Percentiles rank a stretch among this genome's conserved stretches.
Evolutionary conservation across 2,113 vertebrate genomes (phyloP).

Genomic region (Pungitius pungitius): DNA sequence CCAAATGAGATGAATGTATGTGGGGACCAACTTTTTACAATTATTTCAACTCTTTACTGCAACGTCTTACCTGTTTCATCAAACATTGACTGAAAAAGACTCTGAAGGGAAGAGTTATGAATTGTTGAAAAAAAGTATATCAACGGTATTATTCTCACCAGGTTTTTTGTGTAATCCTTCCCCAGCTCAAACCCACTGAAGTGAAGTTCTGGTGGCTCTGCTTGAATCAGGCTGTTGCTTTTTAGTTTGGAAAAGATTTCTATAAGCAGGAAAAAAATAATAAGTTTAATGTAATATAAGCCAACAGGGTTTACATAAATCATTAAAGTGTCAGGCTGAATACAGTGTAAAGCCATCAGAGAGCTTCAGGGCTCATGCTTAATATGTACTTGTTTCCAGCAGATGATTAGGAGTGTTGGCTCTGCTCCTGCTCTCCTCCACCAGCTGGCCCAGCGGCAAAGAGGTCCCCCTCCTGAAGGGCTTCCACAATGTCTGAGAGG

Average conservation of each 20-base stretch:
- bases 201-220: conserved; percentile 88
- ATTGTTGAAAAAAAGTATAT: neutral
- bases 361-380: neutral
- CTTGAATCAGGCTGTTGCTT: conserved; percentile 82
- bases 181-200: conserved; percentile 89
- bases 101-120: neutral
- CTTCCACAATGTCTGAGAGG: conserved; percentile 25
- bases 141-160: conserved; percentile 79
- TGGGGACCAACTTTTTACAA: neutral
- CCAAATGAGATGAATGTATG: conserved; percentile 5
- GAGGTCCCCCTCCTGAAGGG: conserved; percentile 61
- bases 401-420: conserved; percentile 81
- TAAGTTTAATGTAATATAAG: neutral
- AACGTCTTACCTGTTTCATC: neutral
- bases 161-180: conserved; percentile 81
- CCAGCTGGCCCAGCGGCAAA: conserved; percentile 82
- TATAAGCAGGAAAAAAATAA: conserved; percentile 54
- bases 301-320: neutral
- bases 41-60: neutral
- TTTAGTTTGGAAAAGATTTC: conserved; percentile 84
- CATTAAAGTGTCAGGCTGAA: neutral
- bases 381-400: conserved; percentile 85
- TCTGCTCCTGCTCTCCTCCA: conserved; percentile 80
- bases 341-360: neutral
- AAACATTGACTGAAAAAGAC: neutral